Evolutionary conservation across 1,140 invertebrate species (phyloP), one percentile per base, ranked within the genome.

Genomic region (Halictus rubicundus): DNA sequence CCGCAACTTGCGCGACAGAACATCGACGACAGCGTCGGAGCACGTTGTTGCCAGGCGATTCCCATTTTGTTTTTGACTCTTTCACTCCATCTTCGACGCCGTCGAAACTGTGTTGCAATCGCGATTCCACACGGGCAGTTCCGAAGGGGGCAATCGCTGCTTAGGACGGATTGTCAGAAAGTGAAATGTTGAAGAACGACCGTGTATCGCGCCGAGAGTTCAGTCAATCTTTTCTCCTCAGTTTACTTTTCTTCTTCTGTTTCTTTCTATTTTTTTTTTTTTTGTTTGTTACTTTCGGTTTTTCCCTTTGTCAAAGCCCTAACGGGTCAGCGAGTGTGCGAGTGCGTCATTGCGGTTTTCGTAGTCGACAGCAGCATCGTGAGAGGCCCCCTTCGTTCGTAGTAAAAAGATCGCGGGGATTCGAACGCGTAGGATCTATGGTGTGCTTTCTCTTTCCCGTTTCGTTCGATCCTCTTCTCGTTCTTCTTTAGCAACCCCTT

Each of bases 91-190:
- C 25, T 14, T 25, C 39, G 60, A 27, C 14, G 42, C 63, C 4
- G 57, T 68, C 60, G 10, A 37, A 39, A 66, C 37, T n/a, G 69
- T 23, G 32, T 25, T 61, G 54, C 60, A 21, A 39, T 70, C 75
- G 65, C 37, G 21, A 60, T 74, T 74, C 54, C 19, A 54, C 52
- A 73, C 54, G 46, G 78, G 81, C 74, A 83, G 69, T 84, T 78
- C 57, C 14, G 68, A 87, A 84, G 70, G 79, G 75, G 73, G 77
- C 78, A 32, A 61, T 87, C 86, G 73, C 81, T 84, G 85, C 71
- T 80, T 81, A 87, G 86, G 86, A 87, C 86, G 86, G 85, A 86
- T 86, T 86, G 80, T 85, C 80, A 80, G 27, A 70, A 85, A 85
- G 71, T 81, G 68, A 76, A 68, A 72, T 27, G 59, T 85, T 78